Base-by-base conservation (phyloP, 1,140 invertebrate genomes). In the Phthorimaea operculella region DNA sequence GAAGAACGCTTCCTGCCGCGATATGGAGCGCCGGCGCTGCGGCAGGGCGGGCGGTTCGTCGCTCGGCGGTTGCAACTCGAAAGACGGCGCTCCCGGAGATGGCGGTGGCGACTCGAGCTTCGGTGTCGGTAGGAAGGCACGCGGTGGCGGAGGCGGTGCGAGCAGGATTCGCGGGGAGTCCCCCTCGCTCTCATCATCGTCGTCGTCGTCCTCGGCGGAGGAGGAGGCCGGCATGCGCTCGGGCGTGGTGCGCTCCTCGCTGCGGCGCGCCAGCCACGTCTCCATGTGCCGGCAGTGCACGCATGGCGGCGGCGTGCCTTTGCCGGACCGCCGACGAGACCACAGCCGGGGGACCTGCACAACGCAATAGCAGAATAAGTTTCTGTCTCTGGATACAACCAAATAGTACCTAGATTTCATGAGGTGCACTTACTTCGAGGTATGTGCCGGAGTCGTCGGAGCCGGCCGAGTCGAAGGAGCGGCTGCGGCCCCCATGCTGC, bases 1-100 rank as follows among this genome's bases (percentile, higher is more conserved):
- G 48, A 93, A 92, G 62, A 93, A 92, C 0, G 93, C 93, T 72
- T 94, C 92, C 72, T 94, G 92, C 7, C 93, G 87, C 42, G 93
- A 91, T 33, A 91, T 90, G 1, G 90, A 92, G 50, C 89, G 89
- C 66, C 88, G 86, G 58, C 88, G 83, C 72, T 76, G 80, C 39
- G 83, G 69, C 62, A 82, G 51, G 33, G 76, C 60, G 4, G 84
- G 74, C 17, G 78, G 75, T 55, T 84, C 84, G 51, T 87, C 85
- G 16, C 63, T 76, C 0, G 87, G 84, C 7, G 87, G 87, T 60
- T 87, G 85, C 42, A 88, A 64, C 60, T 88, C 86, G 60, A 88
- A 84, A 0, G 86, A 79, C 0, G 87, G 87, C 21, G 86, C 73
- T 0, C 82, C 79, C 0, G 87, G 87, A 3, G 82, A 85, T 4